These are phyloP conservation scores for Cherax destructor DNA, from an alignment of 1,140 invertebrate species.

Conservation along the genomic window DNA sequence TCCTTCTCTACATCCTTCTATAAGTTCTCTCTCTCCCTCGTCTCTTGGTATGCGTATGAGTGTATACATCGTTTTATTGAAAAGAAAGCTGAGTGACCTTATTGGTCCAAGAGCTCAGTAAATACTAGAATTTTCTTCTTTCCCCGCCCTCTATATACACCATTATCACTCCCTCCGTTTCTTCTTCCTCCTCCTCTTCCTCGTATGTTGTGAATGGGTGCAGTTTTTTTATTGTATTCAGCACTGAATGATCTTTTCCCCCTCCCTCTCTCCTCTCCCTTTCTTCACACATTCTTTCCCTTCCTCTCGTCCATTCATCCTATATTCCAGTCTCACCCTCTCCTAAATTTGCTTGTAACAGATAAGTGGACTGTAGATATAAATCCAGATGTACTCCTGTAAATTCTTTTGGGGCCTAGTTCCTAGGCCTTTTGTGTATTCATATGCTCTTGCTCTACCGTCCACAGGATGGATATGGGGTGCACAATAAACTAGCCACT, in stretches of 20 bases:
- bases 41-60: constrained; percentile 8
- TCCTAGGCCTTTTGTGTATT: too few species aligned
- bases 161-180: neutral
- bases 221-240: too few species aligned
- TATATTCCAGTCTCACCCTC: neutral
- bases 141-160: neutral
- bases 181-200: constrained; percentile 8
- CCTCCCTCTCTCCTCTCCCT: neutral
- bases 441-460: too few species aligned
- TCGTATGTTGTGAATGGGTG: neutral
- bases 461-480: too few species aligned
- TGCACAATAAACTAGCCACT: too few species aligned
- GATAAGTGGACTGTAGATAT: too few species aligned
- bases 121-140: neutral
- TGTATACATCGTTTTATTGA: neutral
- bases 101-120: too few species aligned
- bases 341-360: neutral
- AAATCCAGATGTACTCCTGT: too few species aligned
- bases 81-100: too few species aligned
- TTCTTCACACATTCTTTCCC: neutral
- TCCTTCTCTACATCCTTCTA: neutral
- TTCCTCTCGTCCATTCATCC: neutral
- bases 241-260: too few species aligned
- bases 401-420: too few species aligned
- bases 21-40: too few species aligned